phyloP scores from a whole-genome alignment of 2,888 invertebrate genomes.

The Tanaodytes sp. region DNA sequence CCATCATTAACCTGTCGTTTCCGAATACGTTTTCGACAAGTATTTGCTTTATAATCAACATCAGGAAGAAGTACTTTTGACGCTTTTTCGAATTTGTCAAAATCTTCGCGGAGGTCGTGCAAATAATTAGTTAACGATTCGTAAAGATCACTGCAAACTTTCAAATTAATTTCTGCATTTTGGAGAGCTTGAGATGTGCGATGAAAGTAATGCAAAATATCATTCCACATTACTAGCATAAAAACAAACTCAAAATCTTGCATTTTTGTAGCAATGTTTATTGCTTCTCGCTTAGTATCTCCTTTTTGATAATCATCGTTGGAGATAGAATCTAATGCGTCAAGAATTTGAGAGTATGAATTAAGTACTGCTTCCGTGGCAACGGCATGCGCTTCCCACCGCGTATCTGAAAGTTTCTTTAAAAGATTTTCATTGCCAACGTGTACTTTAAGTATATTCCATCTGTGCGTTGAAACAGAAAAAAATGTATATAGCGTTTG shows the following conservation, averaged over 20 bases:
- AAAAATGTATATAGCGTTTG: slow-evolving; percentile 11
- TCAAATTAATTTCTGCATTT: slow-evolving; percentile 23
- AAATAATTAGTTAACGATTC: slow-evolving; percentile 25
- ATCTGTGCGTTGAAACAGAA: slow-evolving; percentile 16
- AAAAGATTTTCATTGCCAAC: slow-evolving; percentile 6
- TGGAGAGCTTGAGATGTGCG: slow-evolving; percentile 23
- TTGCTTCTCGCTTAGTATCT: slow-evolving; percentile 22
- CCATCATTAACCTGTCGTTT: slow-evolving; percentile 28
- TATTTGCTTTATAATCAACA: slow-evolving; percentile 30
- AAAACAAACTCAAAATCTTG: slow-evolving; percentile 35
- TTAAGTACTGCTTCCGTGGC: slow-evolving; percentile 14
- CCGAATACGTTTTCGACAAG: slow-evolving; percentile 16
- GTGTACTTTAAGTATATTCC: slow-evolving; percentile 16
- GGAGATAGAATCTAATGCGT: slow-evolving; percentile 20
- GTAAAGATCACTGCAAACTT: slow-evolving; percentile 25
- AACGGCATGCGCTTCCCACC: slow-evolving; percentile 17
- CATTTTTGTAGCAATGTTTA: slow-evolving; percentile 27
- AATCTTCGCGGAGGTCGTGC: slow-evolving; percentile 21
- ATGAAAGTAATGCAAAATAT: slow-evolving; percentile 34
- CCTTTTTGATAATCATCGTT: slow-evolving; percentile 30
- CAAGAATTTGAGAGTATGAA: slow-evolving; percentile 28
- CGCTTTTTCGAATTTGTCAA: slow-evolving; percentile 27
- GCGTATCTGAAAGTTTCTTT: slow-evolving; percentile 22
- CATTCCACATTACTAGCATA: slow-evolving; percentile 33
- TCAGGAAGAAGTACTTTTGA: slow-evolving; percentile 29